Evolutionary conservation across 2,888 invertebrate species (phyloP).

Genomic region (Sepioteuthis lessoniana): DNA sequence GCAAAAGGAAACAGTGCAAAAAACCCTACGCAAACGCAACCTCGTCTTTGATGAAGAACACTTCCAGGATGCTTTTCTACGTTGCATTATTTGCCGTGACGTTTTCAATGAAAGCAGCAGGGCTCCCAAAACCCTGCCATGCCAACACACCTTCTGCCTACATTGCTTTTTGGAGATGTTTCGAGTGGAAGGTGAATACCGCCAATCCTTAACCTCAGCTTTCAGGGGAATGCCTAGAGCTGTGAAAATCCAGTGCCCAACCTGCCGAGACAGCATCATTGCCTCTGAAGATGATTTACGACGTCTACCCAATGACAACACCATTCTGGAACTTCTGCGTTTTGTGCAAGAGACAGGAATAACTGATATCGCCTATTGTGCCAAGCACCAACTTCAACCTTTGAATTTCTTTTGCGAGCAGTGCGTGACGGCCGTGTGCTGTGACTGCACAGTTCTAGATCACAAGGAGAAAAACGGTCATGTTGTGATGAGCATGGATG

Average conservation of each 20-base stretch:
- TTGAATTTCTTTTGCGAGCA: constrained; percentile 72
- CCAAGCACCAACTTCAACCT: constrained; percentile 69
- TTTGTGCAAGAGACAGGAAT: constrained; percentile 66
- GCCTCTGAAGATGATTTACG: constrained; percentile 66
- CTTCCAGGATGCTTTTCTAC: constrained; percentile 70
- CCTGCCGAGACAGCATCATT: constrained; percentile 67
- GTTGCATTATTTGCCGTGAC: constrained; percentile 73
- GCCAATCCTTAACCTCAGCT: constrained; percentile 67
- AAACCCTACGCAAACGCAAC: constrained; percentile 60
- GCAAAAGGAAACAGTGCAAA: not conserved
- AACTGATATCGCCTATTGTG: constrained; percentile 66
- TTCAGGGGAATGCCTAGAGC: constrained; percentile 69
- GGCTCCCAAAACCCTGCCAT: constrained; percentile 74
- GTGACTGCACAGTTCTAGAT: constrained; percentile 70
- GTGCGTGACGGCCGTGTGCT: constrained; percentile 68
- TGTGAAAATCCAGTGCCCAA: constrained; percentile 69
- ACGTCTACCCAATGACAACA: constrained; percentile 69
- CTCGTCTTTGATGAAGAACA: constrained; percentile 69
- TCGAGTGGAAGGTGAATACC: constrained; percentile 69
- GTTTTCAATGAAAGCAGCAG: constrained; percentile 72
- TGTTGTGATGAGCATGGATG: constrained; percentile 69
- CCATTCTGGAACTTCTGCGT: constrained; percentile 66
- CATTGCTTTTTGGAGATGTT: constrained; percentile 73
- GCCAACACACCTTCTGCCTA: constrained; percentile 75
- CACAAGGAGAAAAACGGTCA: constrained; percentile 69